phyloP scores from a whole-genome alignment of 2,888 invertebrate genomes.

The Elmis aenea region DNA sequence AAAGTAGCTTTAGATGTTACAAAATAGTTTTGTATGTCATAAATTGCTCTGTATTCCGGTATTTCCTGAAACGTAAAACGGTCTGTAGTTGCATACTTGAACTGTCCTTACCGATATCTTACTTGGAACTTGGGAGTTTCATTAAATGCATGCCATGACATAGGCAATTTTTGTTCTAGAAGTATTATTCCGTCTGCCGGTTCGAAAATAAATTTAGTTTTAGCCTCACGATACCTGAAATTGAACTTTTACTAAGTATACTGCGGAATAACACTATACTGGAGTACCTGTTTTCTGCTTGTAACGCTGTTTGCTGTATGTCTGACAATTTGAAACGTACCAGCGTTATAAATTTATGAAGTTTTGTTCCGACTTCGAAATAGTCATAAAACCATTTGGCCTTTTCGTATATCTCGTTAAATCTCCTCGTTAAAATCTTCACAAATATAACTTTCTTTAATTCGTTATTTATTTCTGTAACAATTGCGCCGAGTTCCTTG shows the following conservation, averaged over 20 bases:
- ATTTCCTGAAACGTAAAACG: slow-evolving; percentile 55
- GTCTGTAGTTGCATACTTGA: slow-evolving; percentile 7
- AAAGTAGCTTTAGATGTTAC: slow-evolving; percentile 65
- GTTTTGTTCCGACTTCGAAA: slow-evolving; percentile 64
- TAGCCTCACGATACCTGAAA: slow-evolving; percentile 70
- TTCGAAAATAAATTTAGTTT: slow-evolving; percentile 83
- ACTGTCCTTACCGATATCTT: slow-evolving; percentile 21
- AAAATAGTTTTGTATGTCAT: slow-evolving; percentile 64
- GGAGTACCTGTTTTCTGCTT: slow-evolving; percentile 76
- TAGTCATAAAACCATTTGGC: slow-evolving; percentile 72
- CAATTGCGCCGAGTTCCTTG: slow-evolving; percentile 58
- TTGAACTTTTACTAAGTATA: slow-evolving; percentile 7
- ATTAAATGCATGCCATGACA: slow-evolving; percentile 89
- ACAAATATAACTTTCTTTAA: slow-evolving; percentile 59
- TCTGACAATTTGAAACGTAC: slow-evolving; percentile 67
- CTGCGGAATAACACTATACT: slow-evolving; percentile 35
- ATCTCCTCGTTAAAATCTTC: slow-evolving; percentile 52
- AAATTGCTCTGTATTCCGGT: slow-evolving; percentile 66
- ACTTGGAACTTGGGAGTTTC: slow-evolving; percentile 74
- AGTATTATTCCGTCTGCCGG: slow-evolving; percentile 71
- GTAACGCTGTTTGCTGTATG: slow-evolving; percentile 70
- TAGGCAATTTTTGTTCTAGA: slow-evolving; percentile 80
- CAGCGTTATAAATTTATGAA: slow-evolving; percentile 60
- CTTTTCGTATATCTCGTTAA: slow-evolving; percentile 58
- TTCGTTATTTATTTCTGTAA: slow-evolving; percentile 58